Evolutionary conservation across 1,140 invertebrate species (phyloP).

Genomic region (Lepidurus packardi): DNA sequence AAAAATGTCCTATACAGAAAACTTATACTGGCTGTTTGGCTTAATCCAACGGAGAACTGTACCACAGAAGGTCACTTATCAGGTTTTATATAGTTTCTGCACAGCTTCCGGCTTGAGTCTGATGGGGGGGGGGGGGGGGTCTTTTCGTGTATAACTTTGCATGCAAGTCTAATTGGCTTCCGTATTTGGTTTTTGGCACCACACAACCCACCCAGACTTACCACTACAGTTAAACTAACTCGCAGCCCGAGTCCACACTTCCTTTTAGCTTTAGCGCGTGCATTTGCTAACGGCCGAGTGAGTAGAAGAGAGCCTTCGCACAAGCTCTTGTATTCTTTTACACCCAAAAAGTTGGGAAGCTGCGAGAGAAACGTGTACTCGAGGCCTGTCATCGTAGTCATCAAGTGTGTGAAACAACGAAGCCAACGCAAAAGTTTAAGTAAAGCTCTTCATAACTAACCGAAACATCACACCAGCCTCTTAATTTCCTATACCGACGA

Average conservation of each 20-base stretch:
- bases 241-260: neutral
- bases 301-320: neutral
- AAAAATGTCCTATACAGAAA: no score
- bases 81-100: neutral
- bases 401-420: conserved; percentile 10
- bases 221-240: conserved; percentile 11
- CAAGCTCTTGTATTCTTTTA: conserved; percentile 22
- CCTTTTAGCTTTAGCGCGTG: conserved; percentile 18
- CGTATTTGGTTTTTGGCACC: conserved; percentile 16
- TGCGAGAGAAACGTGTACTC: neutral
- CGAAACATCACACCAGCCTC: conserved; percentile 1
- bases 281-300: conserved; percentile 8
- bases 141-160: neutral
- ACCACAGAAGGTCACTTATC: neutral
- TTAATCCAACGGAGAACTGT: neutral
- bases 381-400: neutral
- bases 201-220: neutral
- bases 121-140: neutral
- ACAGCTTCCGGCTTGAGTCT: neutral
- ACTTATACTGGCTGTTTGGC: neutral
- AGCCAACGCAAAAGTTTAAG: neutral
- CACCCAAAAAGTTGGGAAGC: neutral
- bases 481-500: neutral
- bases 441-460: conserved; percentile 5
- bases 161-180: neutral